Evolutionary conservation across 2,113 vertebrate genomes (phyloP).

Genomic region (Scolopax mira): DNA sequence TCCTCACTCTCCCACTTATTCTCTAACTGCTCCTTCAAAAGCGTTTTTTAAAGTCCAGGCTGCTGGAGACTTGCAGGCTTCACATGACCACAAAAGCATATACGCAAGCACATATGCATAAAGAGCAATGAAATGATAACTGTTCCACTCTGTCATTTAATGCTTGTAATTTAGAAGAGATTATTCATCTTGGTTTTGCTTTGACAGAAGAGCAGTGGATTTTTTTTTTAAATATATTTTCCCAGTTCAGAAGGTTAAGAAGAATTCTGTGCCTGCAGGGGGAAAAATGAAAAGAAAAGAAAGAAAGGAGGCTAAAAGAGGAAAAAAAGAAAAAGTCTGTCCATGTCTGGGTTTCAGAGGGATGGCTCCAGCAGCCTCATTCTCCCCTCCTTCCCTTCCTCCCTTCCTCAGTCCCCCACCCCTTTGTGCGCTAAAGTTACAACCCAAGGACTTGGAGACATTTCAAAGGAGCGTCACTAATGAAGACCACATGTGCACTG

Average conservation of each 20-base stretch:
- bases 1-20: neutral
- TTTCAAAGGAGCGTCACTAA: slow-evolving; percentile 53
- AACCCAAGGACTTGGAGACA: slow-evolving; percentile 46
- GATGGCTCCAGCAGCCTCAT: slow-evolving; percentile 3
- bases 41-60: neutral
- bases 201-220: neutral
- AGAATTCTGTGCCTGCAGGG: neutral
- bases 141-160: neutral
- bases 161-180: slow-evolving; percentile 3
- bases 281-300: neutral
- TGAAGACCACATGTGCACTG: slow-evolving; percentile 41
- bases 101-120: neutral
- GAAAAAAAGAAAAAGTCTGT: neutral
- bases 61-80: slow-evolving; percentile 16
- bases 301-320: neutral
- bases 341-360: slow-evolving; percentile 17
- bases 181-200: slow-evolving; percentile 12
- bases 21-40: neutral
- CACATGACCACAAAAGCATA: neutral
- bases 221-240: neutral
- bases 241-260: slow-evolving; percentile 14
- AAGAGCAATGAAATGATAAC: slow-evolving; percentile 4
- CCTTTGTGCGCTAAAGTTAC: slow-evolving; percentile 56
- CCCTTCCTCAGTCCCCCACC: neutral
- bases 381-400: slow-evolving; percentile 1